Base-by-base conservation (phyloP, 1,140 invertebrate species). In the Solenopsis fugax region DNA sequence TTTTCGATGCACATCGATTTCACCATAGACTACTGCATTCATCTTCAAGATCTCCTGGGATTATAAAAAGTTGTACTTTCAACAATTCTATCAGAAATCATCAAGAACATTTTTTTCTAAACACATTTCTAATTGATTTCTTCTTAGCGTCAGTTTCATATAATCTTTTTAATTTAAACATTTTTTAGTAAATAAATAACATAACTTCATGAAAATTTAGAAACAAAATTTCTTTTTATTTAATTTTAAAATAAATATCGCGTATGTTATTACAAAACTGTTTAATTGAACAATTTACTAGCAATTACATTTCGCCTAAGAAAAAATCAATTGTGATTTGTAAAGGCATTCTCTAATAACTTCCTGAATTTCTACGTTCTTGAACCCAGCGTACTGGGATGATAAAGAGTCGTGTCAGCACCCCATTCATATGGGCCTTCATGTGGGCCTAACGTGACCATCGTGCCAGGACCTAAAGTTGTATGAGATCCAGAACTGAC, bases 341-440 rank as follows among this genome's bases (percentile, higher is more conserved):
- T 50, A 7, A 2, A 29, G 4, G 16, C 18, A 64, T n/a, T 37
- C 4, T 50, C 29, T 62, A 29, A 50, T 50, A 37, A 69, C n/a
- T 67, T 0, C n/a, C 16, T 6, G n/a, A 24, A 48, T 34, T 24
- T 60, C 91, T 87, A 95, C 37, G 94, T 76, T 88, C 94, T 93
- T 0, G 95, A 95, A n/a, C 88, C 89, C 16, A 95, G 87, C 16
- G 94, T 95, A 60, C 94, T 95, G 0, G 94, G 94, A 88, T 95
- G 94, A 78, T 95, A 95, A 67, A 95, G 90, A 7, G 95, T 95
- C 0, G 93, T 93, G 16, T 95, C 94, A 4, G 93, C 92, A 29
- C 94, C 94, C 95, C 94, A 95, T 85, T 95, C 95, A 54, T 95
- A 95, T 4, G 94, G 92, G 0, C 92, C 92, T 54, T 95, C 94